Evolutionary conservation across 2,113 vertebrate genomes (phyloP), one percentile per base, ranked within the genome.

Genomic region (Brachypteracias leptosomus): DNA sequence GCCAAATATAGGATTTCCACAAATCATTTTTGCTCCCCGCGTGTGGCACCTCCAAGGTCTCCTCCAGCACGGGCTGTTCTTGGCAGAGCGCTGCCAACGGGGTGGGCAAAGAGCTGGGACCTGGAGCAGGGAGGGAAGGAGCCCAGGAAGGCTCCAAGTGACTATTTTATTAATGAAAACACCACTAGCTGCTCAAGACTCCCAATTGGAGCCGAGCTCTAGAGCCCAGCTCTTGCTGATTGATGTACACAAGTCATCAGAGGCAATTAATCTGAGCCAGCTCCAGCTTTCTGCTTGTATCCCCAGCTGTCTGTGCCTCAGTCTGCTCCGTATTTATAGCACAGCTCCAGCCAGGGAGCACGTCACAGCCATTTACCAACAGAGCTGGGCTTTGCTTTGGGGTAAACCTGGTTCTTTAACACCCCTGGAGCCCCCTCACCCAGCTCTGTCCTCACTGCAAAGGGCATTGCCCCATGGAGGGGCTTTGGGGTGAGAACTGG

Each of bases 1-100:
- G 83, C 86, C 88, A 73, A 95, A 93, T 90, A 84, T 63, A 95
- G 82, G 7, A 9, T 78, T n/a, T n/a, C 3, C 2, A 81, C 57
- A 67, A 59, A 84, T 67, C 29, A 7, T 52, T 92, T 85, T 33
- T 13, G 11, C 11, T 57, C 85, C 72, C 72, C 2, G 6, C 16
- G 0, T 5, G 22, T 9, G 62, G 82, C 71, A 3, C 86, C 71
- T 91, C 73, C 81, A 75, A 91, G 68, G 81, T 71, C 62, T 95
- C 85, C 77, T 71, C 49, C 7, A 2, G 85, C 82, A 38, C 4
- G 1, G 68, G 10, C 19, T 13, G 0, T 58, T 25, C 46, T 25
- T 35, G 2, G 71, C 66, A n/a, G 76, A 77, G 42, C 49, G 0
- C 21, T 3, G 40, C 24, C 36, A 29, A 10, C 2, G 2, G 6